Evolutionary conservation across 2,113 vertebrate species (phyloP), one percentile per base, ranked within the genome.

Genomic region (Aphyosemion australe): DNA sequence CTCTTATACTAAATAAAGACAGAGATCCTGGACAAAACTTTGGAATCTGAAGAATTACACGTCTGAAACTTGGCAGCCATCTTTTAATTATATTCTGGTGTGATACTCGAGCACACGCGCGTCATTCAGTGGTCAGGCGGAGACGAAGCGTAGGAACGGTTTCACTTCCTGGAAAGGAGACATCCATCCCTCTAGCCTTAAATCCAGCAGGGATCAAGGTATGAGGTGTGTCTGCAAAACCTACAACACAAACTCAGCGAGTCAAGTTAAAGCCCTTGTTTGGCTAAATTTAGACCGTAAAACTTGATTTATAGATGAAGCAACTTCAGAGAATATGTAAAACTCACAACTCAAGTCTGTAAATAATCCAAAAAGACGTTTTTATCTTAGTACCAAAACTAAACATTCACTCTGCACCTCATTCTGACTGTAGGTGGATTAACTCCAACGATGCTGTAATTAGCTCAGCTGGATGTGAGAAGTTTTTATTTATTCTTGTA

Each of bases 1-100:
- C 64, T 78, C 67, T 70, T 66, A 74, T 73, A 69, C 83, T 85
- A 78, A 88, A 89, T 80, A 81, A 80, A 74, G 72, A 77, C 69
- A 74, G 78, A 56, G 78, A 64, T 81, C 83, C 54, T 37, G 62
- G 53, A 84, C 59, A 62, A 5, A 83, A 78, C 60, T 67, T 56
- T 74, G 73, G 76, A 76, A 80, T 85, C 79, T 54, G 50, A 73
- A 34, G 8, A 47, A 84, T 61, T 39, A 20, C 32, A 58, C 50
- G 43, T 70, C 37, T 20, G 39, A 51, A 54, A 37, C 54, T 75
- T 50, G 55, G 62, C 61, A 66, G 70, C 13, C 31, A 51, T 71
- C 39, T 43, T 1, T 11, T 53, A 74, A 64, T 80, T 67, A 83
- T 69, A 31, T 20, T 15, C 49, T 48, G 58, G 78, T 53, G 80